Evolutionary conservation across 1,140 invertebrate genomes (phyloP).

Genomic region (Dinoponera quadriceps): DNA sequence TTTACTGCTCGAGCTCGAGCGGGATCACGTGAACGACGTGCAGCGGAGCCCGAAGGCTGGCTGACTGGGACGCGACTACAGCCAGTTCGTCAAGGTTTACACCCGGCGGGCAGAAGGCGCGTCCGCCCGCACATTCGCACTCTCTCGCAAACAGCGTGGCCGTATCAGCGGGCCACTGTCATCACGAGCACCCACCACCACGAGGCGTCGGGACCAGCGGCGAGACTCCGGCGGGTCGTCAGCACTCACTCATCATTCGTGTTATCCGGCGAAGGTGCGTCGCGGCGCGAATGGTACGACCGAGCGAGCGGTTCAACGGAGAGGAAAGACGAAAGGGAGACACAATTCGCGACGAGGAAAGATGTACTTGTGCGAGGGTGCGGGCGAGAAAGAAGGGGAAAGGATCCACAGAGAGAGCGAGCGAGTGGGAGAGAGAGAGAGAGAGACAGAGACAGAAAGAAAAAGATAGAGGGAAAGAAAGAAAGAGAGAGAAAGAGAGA

Average conservation of each 20-base stretch:
- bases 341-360: constrained; percentile 4
- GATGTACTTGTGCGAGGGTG: background rate
- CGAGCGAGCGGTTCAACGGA: background rate
- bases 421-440: background rate
- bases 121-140: background rate
- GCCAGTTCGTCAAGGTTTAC: constrained; percentile 1
- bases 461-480: background rate
- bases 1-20: constrained; percentile 23
- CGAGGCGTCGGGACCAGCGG: constrained; percentile 15
- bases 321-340: background rate
- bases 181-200: constrained; percentile 36
- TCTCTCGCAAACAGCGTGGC: constrained; percentile 25
- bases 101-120: constrained; percentile 16
- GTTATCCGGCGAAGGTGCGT: constrained; percentile 12
- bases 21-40: constrained; percentile 23
- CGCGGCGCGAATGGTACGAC: constrained; percentile 2
- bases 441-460: background rate
- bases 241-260: constrained; percentile 44
- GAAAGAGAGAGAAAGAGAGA: constrained; percentile 17
- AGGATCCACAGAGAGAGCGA: background rate
- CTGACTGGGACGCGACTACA: constrained; percentile 10
- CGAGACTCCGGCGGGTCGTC: background rate
- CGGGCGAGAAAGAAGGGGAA: background rate
- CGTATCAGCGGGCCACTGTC: constrained; percentile 35
- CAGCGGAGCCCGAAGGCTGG: background rate